Evolutionary conservation across 2,888 invertebrate genomes (phyloP).

Genomic region (Hyppa rectilinea): DNA sequence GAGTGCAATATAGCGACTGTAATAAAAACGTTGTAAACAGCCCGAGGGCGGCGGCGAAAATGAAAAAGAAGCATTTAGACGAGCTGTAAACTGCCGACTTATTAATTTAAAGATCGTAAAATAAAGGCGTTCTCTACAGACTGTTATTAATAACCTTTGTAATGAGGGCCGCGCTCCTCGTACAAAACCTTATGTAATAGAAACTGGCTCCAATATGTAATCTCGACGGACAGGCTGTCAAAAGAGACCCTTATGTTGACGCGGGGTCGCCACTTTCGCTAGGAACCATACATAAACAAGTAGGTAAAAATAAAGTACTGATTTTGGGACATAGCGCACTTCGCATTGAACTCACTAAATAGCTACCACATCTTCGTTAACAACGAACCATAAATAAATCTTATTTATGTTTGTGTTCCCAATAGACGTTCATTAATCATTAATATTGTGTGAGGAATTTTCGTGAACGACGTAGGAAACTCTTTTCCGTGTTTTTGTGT

Average conservation of each 20-base stretch:
- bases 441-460: slow-evolving; percentile 25
- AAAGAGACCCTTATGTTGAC: slow-evolving; percentile 62
- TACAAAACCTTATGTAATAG: slow-evolving; percentile 65
- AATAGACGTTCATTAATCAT: slow-evolving; percentile 41
- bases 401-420: slow-evolving; percentile 7
- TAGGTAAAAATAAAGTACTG: slow-evolving; percentile 1
- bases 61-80: slow-evolving; percentile 75
- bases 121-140: slow-evolving; percentile 68
- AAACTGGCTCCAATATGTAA: slow-evolving; percentile 69
- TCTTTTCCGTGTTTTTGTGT: slow-evolving; percentile 45
- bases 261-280: slow-evolving; percentile 53
- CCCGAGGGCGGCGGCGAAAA: slow-evolving; percentile 65
- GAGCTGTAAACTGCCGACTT: slow-evolving; percentile 76
- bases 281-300: slow-evolving; percentile 12
- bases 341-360: not conserved
- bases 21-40: slow-evolving; percentile 77
- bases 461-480: slow-evolving; percentile 30
- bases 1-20: slow-evolving; percentile 64
- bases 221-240: slow-evolving; percentile 64
- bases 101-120: slow-evolving; percentile 80
- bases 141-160: slow-evolving; percentile 74
- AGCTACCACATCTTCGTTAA: not conserved
- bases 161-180: slow-evolving; percentile 69
- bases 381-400: not conserved
- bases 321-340: not conserved